Conservation (phyloP, 2,113 vertebrate species). For the Athene cunicularia region DNA sequence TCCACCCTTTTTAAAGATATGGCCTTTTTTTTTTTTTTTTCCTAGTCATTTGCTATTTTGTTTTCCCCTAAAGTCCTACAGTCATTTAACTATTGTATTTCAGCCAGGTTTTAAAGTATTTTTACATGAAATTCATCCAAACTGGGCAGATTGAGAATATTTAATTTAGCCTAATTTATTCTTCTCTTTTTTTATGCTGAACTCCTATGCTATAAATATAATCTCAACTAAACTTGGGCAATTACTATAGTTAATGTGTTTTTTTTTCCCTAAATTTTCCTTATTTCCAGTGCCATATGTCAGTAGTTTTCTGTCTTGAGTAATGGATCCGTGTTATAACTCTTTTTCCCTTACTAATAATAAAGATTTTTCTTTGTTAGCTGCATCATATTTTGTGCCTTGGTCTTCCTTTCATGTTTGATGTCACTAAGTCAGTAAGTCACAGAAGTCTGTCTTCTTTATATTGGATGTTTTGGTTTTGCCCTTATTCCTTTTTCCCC, state of each 20-base stretch:
- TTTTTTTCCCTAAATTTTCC: background rate
- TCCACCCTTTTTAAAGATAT: background rate
- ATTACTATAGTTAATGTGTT: background rate
- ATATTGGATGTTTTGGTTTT: background rate
- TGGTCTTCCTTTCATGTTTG: background rate
- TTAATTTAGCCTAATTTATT: background rate
- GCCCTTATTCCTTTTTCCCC: background rate
- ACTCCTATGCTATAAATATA: background rate
- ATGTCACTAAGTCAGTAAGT: background rate
- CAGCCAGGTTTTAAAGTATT: background rate
- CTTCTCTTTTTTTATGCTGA: background rate
- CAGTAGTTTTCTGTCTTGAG: background rate
- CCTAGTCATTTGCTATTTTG: background rate
- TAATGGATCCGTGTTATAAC: background rate
- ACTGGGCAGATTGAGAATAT: background rate
- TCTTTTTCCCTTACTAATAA: background rate
- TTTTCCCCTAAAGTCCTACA: background rate
- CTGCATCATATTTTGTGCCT: background rate
- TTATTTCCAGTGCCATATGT: background rate
- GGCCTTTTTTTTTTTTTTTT: fast-evolving
- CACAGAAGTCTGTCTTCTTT: background rate
- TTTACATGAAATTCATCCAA: background rate
- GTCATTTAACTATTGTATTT: background rate
- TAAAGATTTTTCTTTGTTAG: background rate
- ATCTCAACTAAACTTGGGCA: fast-evolving